Evolutionary conservation across 2,888 invertebrate genomes (phyloP), one percentile per base, ranked within the genome.

Genomic region (Dasysyrphus tricinctus): DNA sequence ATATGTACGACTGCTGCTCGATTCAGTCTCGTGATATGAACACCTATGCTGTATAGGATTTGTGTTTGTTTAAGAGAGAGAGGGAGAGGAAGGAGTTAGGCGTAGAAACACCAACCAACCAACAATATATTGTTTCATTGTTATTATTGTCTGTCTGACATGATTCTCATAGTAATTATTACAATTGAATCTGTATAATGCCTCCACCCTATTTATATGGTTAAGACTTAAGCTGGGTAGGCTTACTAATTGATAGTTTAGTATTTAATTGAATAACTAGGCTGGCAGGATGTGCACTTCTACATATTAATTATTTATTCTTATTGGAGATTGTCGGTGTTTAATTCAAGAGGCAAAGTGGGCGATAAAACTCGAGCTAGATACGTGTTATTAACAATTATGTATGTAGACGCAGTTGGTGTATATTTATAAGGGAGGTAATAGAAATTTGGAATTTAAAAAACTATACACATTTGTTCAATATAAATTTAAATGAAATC

Each of bases 261-360:
- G 86, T 86, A 78, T 86, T 86, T 86, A 86, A 86, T 86, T 86
- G 81, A 86, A 86, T 86, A 86, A 86, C 82, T 79, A 72, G 74
- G 81, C 74, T 79, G 70, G 78, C 82, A 86, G 86, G 78, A 82
- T 86, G 78, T 86, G 75, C 78, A 74, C 69, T 67, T 74, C 51
- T 82, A 81, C 85, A 85, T 85, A 85, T 85, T 85, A 85, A 85
- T 69, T 81, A 80, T 80, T 76, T 54, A 80, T 80, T 72, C 47
- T 37, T 34, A 16, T 70, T 39, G 70, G 34, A 37, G 32, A 69
- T 63, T 54, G 72, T n/a, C 39, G 69, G 69, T 54, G 39, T 54
- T 69, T 69, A 69, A 54, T 51, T 69, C 51, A 29, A 51, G 47
- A 54, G 39, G 11, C 4, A 51, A 37, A 51, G 19, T 51, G 24